Conservation (phyloP, 2,888 invertebrate species). For the Hyposoter didymator region DNA sequence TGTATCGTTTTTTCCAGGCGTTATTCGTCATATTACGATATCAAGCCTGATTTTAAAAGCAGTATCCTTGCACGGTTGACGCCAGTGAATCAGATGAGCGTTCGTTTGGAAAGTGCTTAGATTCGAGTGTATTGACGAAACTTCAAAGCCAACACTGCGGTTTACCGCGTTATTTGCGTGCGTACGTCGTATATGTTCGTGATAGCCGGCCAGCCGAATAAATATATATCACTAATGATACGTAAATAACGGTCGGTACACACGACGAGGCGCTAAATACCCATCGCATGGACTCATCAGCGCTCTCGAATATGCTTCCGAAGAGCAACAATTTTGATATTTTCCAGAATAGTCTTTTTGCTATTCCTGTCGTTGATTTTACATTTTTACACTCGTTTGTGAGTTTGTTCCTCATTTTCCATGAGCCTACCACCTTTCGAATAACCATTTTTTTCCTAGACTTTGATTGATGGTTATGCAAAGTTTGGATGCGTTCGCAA, state of each 20-base stretch:
- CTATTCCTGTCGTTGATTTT: background rate
- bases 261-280: conserved; percentile 36
- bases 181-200: conserved; percentile 15
- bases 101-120: conserved; percentile 17
- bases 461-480: too few relatives aligned
- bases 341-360: background rate
- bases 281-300: conserved; percentile 10
- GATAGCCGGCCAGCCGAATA: conserved; percentile 51
- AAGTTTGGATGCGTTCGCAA: background rate
- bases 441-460: too few relatives aligned
- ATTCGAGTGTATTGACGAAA: conserved; percentile 40
- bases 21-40: background rate
- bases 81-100: conserved; percentile 32
- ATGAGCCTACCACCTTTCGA: background rate
- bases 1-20: background rate
- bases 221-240: conserved; percentile 68
- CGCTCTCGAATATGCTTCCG: background rate
- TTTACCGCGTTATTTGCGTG: conserved; percentile 27
- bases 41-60: background rate
- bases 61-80: background rate
- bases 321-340: background rate
- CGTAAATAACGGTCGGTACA: conserved; percentile 58
- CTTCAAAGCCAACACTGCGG: conserved; percentile 31
- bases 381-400: background rate
- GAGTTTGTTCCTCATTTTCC: background rate